phyloP scores from a whole-genome alignment of 2,888 invertebrate species.

The Lepidochrysops patricia region DNA sequence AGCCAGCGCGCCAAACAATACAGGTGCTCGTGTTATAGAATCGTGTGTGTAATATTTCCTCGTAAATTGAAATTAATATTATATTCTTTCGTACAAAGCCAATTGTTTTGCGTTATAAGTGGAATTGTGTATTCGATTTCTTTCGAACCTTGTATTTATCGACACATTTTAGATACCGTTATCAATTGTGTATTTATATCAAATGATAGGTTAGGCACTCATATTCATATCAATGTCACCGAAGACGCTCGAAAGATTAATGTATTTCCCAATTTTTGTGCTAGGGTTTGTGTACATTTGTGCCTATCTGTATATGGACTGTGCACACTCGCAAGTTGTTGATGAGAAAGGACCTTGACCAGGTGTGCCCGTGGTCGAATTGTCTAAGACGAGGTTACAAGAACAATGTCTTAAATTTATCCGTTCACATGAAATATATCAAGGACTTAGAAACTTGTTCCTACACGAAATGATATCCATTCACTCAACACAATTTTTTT shows the following conservation, averaged over 20 bases:
- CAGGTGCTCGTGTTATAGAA: slow-evolving; percentile 43
- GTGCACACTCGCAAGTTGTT: neutral
- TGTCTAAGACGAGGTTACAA: slow-evolving; percentile 33
- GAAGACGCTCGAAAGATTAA: neutral
- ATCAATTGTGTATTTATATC: neutral
- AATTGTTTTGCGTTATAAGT: neutral
- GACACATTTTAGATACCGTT: neutral
- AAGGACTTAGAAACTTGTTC: slow-evolving; percentile 11
- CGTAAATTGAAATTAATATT: neutral
- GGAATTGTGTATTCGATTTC: neutral
- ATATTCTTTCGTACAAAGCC: neutral
- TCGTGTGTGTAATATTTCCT: slow-evolving; percentile 26
- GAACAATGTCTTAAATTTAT: slow-evolving; percentile 22
- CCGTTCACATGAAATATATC: slow-evolving; percentile 13
- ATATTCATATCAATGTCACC: neutral
- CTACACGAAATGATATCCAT: slow-evolving; percentile 5
- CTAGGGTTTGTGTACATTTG: neutral
- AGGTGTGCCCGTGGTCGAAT: slow-evolving; percentile 18
- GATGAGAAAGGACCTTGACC: slow-evolving; percentile 13
- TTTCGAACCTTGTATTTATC: neutral
- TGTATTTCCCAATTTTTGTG: neutral
- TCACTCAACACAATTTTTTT: neutral
- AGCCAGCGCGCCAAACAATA: slow-evolving; percentile 68
- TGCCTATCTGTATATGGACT: neutral
- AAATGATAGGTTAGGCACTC: neutral